Conservation (phyloP, 2,113 vertebrate species). For the Hyperopisus bebe region DNA sequence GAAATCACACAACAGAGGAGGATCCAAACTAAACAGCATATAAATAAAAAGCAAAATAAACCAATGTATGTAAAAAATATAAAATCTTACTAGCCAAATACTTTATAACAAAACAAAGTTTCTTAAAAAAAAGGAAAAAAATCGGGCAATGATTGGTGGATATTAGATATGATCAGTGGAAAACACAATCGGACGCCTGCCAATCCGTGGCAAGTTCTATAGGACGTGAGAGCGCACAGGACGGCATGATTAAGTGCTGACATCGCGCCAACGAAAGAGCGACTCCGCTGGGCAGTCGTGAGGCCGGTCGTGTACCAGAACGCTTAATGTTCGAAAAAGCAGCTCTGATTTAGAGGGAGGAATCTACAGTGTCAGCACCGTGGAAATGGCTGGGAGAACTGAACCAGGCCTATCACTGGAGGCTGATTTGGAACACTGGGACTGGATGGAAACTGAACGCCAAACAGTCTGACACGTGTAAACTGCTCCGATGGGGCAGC, state of each 20-base stretch:
- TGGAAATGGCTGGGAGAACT: neutral
- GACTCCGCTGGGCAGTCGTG: neutral
- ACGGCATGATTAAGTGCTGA: neutral
- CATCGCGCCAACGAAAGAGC: conserved; percentile 22
- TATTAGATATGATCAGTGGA: conserved; percentile 58
- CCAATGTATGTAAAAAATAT: conserved; percentile 83
- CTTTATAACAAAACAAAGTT: conserved; percentile 70
- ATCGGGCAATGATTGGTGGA: conserved; percentile 61
- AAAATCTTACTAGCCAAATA: conserved; percentile 86
- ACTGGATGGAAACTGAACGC: neutral
- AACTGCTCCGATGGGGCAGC: conserved; percentile 24
- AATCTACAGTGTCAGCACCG: conserved; percentile 22
- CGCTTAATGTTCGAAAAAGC: conserved; percentile 18
- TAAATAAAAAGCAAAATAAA: conserved; percentile 88
- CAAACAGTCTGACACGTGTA: conserved; percentile 23
- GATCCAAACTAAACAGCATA: conserved; percentile 81
- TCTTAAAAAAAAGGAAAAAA: conserved; percentile 61
- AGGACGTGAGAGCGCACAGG: conserved; percentile 32
- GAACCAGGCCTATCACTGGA: neutral
- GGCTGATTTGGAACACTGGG: neutral
- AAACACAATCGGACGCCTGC: conserved; percentile 11
- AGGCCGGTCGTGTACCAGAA: neutral
- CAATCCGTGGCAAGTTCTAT: neutral
- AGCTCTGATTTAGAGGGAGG: conserved; percentile 6
- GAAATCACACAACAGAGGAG: conserved; percentile 88